phyloP scores from a whole-genome alignment of 2,113 vertebrate genomes.

The Sprattus sprattus region DNA sequence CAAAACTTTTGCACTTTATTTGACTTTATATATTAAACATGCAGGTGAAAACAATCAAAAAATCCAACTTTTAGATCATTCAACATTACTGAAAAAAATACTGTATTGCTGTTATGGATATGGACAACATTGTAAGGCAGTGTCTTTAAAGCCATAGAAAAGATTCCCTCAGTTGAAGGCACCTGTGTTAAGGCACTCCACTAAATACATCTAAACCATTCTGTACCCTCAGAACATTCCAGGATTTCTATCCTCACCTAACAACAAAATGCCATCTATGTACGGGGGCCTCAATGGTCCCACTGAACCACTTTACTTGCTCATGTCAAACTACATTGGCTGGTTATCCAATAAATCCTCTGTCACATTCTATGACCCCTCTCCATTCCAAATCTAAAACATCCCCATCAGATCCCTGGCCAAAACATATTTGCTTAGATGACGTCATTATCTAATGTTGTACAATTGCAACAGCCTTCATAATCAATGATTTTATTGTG shows the following conservation, averaged over 20 bases:
- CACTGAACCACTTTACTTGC: not conserved
- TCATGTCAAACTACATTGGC: constrained; percentile 14
- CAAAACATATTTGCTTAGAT: not conserved
- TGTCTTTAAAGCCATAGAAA: not conserved
- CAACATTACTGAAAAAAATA: not conserved
- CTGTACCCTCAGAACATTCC: constrained; percentile 7
- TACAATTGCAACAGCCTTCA: not conserved
- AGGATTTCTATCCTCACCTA: not conserved
- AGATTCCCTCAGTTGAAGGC: not conserved
- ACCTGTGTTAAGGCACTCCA: not conserved
- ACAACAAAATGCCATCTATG: constrained; percentile 10
- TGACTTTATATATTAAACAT: not conserved
- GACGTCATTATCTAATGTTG: not conserved
- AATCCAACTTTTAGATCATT: not conserved
- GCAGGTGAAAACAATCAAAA: not conserved
- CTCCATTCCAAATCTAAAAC: not conserved
- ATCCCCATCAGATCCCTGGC: not conserved
- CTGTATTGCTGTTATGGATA: not conserved
- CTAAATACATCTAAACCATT: not conserved
- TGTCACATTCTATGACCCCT: constrained; percentile 10
- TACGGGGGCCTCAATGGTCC: not conserved
- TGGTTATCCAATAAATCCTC: constrained; percentile 13
- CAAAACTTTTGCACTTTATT: not conserved
- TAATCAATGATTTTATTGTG: not conserved
- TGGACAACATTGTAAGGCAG: not conserved